Base-by-base conservation (phyloP, 2,797 vertebrate genomes). In the Falco rusticolus region DNA sequence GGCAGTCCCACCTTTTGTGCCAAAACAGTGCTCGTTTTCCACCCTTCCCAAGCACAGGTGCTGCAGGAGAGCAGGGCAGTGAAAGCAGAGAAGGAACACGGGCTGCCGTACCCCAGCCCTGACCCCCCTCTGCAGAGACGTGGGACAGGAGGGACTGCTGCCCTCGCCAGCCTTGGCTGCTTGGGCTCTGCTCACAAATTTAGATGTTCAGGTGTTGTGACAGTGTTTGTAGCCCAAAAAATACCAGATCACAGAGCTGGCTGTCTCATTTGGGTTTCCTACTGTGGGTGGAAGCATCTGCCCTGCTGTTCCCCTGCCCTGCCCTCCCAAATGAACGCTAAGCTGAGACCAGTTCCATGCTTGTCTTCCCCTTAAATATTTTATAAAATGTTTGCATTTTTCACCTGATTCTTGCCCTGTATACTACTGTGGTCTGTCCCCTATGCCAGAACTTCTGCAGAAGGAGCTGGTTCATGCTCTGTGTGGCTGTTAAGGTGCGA, bases 211-310 rank as follows among this genome's bases (percentile, higher is more conserved):
- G 29, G 18, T 6, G 9, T 9, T 60, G 33, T 33, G 34, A 20
- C 7, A 17, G 31, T 9, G 18, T 66, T 82, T 54, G 7, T 31
- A 45, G 74, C 13, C 0, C 0, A 6, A 50, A 91, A 65, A 78
- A 3, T 0, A 63, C 6, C 26, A 31, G 54, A 33, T 9, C 11
- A 4, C 0, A 1, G 18, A 70, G 13, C 4, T 82, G 57, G 31
- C 3, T 0, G 0, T 43, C 34, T 51, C 0, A 0, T 43, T 51
- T 33, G 24, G 13, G 11, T 33, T 64, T 66, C 19, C 34, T 1
- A 0, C 7, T 11, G 17, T 26, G 74, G 22, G 6, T 17, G 43
- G 59, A 26, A 50, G 8, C 43, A n/a, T 54, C 41, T 72, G 33
- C 20, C 10, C 71, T 33, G 25, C 31, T 43, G 10, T 34, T 47